Evolutionary conservation across 2,797 vertebrate genomes (phyloP).

Genomic region (Darevskia nairensis): DNA sequence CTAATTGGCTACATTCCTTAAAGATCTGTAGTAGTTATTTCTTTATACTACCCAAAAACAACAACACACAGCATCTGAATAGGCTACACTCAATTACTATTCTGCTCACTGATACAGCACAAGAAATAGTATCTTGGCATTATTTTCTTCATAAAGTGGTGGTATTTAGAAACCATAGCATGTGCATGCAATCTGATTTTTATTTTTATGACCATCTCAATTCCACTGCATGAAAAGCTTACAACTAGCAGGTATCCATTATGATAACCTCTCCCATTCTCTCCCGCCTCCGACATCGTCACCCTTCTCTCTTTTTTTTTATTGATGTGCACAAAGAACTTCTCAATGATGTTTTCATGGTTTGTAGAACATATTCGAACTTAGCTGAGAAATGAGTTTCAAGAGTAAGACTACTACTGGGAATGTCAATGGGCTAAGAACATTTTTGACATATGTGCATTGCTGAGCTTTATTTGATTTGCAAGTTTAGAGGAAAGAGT

Average conservation of each 20-base stretch:
- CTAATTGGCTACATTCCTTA: slow-evolving; percentile 55
- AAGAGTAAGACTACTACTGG: slow-evolving; percentile 61
- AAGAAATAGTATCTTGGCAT: slow-evolving; percentile 56
- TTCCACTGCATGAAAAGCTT: slow-evolving; percentile 52
- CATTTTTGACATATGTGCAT: slow-evolving; percentile 71
- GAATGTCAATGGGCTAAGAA: slow-evolving; percentile 70
- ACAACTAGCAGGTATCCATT: slow-evolving; percentile 53
- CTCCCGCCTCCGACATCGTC: no score
- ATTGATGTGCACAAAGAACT: slow-evolving; percentile 58
- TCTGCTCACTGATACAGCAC: slow-evolving; percentile 49
- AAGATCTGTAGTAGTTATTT: slow-evolving; percentile 53
- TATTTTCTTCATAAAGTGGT: slow-evolving; percentile 65
- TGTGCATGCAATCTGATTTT: slow-evolving; percentile 51
- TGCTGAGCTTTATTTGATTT: slow-evolving; percentile 75
- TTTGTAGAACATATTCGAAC: slow-evolving; percentile 72
- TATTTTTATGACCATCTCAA: slow-evolving; percentile 65
- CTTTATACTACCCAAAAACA: slow-evolving; percentile 33
- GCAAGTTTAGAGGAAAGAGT: slow-evolving; percentile 68
- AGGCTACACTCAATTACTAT: slow-evolving; percentile 55
- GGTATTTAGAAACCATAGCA: slow-evolving; percentile 66
- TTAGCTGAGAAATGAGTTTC: slow-evolving; percentile 72
- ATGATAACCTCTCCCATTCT: slow-evolving; percentile 1
- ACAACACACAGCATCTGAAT: background rate
- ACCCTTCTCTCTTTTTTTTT: slow-evolving; percentile 8
- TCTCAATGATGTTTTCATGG: slow-evolving; percentile 68